Evolutionary conservation across 2,113 vertebrate species (phyloP).

Genomic region (Macrotis lagotis): DNA sequence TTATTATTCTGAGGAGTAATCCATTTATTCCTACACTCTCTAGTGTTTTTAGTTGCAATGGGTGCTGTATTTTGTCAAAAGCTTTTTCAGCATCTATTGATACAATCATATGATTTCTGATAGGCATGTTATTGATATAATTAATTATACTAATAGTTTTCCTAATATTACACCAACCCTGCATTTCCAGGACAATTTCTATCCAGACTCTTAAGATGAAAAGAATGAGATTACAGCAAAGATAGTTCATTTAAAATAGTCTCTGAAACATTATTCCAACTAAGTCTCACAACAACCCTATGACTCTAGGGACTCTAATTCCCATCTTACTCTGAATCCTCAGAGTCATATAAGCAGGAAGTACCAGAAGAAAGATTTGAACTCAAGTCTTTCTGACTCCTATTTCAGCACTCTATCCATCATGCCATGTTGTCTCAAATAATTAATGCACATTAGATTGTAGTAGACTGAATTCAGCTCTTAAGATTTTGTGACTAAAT

Average conservation of each 20-base stretch:
- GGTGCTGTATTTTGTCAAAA: no score
- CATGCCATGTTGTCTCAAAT: background rate
- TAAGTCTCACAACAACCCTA: background rate
- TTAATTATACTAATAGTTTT: no score
- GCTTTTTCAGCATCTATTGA: no score
- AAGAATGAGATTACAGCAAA: background rate
- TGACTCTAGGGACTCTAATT: background rate
- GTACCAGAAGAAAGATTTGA: background rate
- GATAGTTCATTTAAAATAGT: background rate
- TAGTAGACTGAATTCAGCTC: background rate
- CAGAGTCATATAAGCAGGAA: background rate
- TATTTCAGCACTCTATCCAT: background rate
- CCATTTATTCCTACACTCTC: no score
- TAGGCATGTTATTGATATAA: no score
- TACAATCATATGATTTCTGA: no score
- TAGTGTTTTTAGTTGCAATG: no score
- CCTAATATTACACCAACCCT: no score
- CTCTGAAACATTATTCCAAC: background rate
- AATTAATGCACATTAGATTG: background rate
- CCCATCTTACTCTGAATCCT: background rate
- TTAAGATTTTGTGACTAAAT: slow-evolving; percentile 11
- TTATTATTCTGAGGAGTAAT: no score
- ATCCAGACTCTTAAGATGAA: background rate
- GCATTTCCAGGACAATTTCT: background rate
- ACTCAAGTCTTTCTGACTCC: background rate